Evolutionary conservation across 2,113 vertebrate species (phyloP), one percentile per base, ranked within the genome.

Genomic region (Myocastor coypus): DNA sequence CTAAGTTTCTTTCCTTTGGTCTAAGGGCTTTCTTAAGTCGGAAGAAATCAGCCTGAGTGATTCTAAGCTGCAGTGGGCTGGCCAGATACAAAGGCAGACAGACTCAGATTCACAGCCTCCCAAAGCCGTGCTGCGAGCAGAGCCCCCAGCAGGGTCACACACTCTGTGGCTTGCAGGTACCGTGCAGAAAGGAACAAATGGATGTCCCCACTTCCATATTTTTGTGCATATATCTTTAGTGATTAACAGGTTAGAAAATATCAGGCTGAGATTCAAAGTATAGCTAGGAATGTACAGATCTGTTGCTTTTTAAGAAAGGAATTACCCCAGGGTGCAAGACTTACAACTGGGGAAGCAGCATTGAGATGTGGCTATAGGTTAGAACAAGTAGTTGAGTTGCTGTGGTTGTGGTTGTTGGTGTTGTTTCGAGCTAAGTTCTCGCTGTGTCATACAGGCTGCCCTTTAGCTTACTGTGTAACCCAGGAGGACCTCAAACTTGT

Each of bases 291-390:
- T 75, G 52, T 59, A 28, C 92, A 95, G 92, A 52, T 73, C 9
- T 89, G 89, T 84, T 82, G 84, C 37, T 40, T 95, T 95, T 94
- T 17, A 89, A 95, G 81, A 73, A 94, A 91, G 88, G 34, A 52
- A 84, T 93, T 82, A 61, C 26, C 46, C 17, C 77, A 85, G 40
- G n/a, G 55, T 90, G 83, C 81, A 95, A 93, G 68, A 1, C 22
- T 94, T 91, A 6, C 52, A 92, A 84, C 11, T 94, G 13, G 4
- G 16, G 24, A 26, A 73, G 71, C 16, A 94, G 55, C 32, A 90
- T 80, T 75, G 87, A 84, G 95, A 69, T 42, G n/a, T 24, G 81
- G 14, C 24, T 85, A n/a, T 85, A 1, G 30, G 14, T 90, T 87
- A 92, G 61, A 94, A 92, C n/a, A 91, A 61, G 81, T 59, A 19